These are phyloP conservation scores for Malurus splendens DNA, from an alignment of 2,797 vertebrate genomes.

Conservation along the genomic window DNA sequence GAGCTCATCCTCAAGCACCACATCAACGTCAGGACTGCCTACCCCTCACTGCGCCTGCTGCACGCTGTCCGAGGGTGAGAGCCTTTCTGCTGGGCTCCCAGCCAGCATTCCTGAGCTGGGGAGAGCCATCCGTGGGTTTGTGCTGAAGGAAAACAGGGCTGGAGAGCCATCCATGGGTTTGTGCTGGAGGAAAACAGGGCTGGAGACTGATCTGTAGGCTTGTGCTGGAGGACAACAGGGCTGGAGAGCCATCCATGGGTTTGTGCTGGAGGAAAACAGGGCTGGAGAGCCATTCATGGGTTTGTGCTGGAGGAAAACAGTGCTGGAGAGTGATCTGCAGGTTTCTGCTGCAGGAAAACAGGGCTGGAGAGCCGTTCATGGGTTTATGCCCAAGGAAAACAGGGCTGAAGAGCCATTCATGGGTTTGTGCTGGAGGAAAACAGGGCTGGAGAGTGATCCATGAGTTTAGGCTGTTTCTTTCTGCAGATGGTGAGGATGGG, in stretches of 20 bases:
- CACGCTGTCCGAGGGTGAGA: conserved; percentile 95
- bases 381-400: neutral
- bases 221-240: neutral
- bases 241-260: rapidly evolving
- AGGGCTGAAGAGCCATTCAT: rapidly evolving
- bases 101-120: neutral
- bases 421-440: neutral
- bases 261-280: neutral
- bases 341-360: neutral
- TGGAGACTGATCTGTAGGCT: no score
- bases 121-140: rapidly evolving
- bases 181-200: neutral
- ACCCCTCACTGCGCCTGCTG: conserved; percentile 91
- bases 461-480: neutral
- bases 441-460: no score
- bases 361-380: rapidly evolving
- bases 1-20: conserved; percentile 87
- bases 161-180: rapidly evolving
- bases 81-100: neutral
- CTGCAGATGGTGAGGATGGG: rapidly evolving
- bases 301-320: neutral
- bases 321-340: rapidly evolving
- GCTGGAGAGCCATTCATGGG: rapidly evolving
- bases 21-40: conserved; percentile 87
- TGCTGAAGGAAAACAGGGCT: neutral